A percentile compares a stretch with the other conserved stretches of the same genome.
Conservation (phyloP, 1,140 invertebrate genomes). For the Lycorma delicatula region DNA sequence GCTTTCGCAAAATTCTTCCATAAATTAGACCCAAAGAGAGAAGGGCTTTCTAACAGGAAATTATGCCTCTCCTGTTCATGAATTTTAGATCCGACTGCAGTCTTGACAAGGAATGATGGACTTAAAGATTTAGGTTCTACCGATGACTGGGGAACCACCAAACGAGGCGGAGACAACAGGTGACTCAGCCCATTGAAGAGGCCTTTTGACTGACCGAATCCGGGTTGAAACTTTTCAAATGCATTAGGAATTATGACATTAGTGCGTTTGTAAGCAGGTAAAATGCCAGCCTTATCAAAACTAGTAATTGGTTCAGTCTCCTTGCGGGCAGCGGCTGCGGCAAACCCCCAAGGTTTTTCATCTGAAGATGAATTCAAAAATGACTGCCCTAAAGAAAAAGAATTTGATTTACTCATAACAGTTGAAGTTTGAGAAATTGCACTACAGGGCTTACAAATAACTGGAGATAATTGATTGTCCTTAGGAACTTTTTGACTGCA, state of each 20-base stretch:
- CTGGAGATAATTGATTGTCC: too few species aligned
- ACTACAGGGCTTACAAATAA: too few species aligned
- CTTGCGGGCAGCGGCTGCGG: constrained; percentile 46
- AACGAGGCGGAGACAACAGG: constrained; percentile 45
- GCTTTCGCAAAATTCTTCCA: constrained; percentile 12
- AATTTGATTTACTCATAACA: too few species aligned
- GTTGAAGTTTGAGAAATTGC: too few species aligned
- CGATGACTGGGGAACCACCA: background rate
- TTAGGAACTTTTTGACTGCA: too few species aligned
- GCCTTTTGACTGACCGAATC: constrained; percentile 57
- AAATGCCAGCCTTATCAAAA: constrained; percentile 5
- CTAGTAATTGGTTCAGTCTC: constrained; percentile 6
- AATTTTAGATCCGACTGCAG: background rate
- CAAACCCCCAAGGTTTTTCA: constrained; percentile 67
- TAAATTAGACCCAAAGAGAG: too few species aligned
- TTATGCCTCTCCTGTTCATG: too few species aligned
- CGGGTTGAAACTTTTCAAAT: too few species aligned
- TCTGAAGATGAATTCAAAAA: too few species aligned
- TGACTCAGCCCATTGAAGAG: constrained; percentile 79
- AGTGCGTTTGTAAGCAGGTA: background rate
- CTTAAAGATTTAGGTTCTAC: background rate
- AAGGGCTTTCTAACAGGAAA: too few species aligned
- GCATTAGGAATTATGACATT: too few species aligned
- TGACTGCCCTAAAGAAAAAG: too few species aligned
- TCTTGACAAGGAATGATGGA: background rate